Conservation (phyloP, 2,888 invertebrate species). For the Amblyjoppa proteus region DNA sequence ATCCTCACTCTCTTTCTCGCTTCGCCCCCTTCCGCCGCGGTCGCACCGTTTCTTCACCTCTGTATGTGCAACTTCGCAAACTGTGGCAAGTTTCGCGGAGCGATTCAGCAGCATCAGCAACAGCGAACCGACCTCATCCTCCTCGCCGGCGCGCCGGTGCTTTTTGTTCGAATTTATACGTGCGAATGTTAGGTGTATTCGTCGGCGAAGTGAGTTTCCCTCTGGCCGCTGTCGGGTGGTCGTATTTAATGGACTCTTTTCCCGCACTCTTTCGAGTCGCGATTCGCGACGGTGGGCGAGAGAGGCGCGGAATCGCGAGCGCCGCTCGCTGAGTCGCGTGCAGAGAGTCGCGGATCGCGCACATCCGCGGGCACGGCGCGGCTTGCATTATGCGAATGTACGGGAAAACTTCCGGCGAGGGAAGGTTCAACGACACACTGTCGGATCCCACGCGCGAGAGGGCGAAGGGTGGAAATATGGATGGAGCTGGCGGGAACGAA, state of each 20-base stretch:
- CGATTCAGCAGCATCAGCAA: conserved; percentile 42
- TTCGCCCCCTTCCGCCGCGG: conserved; percentile 7
- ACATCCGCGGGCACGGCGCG: not conserved
- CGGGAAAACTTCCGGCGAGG: conserved; percentile 26
- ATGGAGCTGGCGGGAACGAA: not conserved
- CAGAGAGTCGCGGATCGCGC: conserved; percentile 11
- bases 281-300: not conserved
- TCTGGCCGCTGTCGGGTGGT: not conserved
- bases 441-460: conserved; percentile 40
- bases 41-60: conserved; percentile 46
- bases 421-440: conserved; percentile 34
- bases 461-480: conserved; percentile 41
- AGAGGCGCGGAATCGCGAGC: not conserved
- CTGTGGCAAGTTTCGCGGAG: conserved; percentile 28
- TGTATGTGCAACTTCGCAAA: conserved; percentile 51
- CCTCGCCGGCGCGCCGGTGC: not conserved
- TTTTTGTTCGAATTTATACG: conserved; percentile 19
- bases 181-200: conserved; percentile 5
- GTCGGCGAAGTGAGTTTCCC: conserved; percentile 8
- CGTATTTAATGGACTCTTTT: conserved; percentile 49
- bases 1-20: not conserved
- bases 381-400: conserved; percentile 8
- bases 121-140: not conserved
- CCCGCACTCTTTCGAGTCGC: conserved; percentile 11
- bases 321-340: conserved; percentile 6